Conservation (phyloP, 2,888 invertebrate species). For the Auanema sp. region DNA sequence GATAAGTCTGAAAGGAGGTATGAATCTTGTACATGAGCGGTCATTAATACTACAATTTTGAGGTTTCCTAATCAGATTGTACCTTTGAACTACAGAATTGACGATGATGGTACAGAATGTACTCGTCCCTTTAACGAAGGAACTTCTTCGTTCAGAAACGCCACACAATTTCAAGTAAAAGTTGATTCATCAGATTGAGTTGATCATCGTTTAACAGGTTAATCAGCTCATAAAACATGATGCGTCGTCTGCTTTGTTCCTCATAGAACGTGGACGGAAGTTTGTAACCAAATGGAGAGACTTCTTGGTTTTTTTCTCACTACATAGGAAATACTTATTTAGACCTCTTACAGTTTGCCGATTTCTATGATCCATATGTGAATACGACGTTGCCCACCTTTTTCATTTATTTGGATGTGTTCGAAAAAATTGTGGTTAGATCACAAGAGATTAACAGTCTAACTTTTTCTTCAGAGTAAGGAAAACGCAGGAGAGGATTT, state of each 20-base stretch:
- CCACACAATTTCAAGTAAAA: slow-evolving; percentile 30
- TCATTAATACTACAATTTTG: slow-evolving; percentile 4
- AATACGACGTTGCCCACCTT: slow-evolving; percentile 42
- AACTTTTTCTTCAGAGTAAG: background rate
- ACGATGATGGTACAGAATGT: slow-evolving; percentile 30
- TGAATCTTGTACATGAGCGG: background rate
- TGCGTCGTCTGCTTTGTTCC: slow-evolving; percentile 27
- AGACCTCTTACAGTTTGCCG: slow-evolving; percentile 36
- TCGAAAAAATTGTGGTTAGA: slow-evolving; percentile 30
- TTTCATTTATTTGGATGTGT: slow-evolving; percentile 45
- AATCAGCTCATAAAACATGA: slow-evolving; percentile 18
- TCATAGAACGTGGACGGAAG: slow-evolving; percentile 30
- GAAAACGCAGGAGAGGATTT: slow-evolving; percentile 13
- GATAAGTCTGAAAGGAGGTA: slow-evolving; percentile 3
- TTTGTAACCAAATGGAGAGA: slow-evolving; percentile 38
- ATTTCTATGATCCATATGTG: slow-evolving; percentile 55
- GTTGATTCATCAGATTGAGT: background rate
- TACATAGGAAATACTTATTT: slow-evolving; percentile 4
- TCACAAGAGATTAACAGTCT: background rate
- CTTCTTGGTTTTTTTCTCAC: slow-evolving; percentile 24
- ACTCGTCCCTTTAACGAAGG: slow-evolving; percentile 17
- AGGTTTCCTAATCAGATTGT: slow-evolving; percentile 20
- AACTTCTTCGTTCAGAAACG: slow-evolving; percentile 23
- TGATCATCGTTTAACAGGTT: slow-evolving; percentile 20
- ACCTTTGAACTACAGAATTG: slow-evolving; percentile 38